A percentile compares a stretch with the other conserved stretches of the same genome.
phyloP scores from a whole-genome alignment of 2,888 invertebrate species.

The Biston betularia region DNA sequence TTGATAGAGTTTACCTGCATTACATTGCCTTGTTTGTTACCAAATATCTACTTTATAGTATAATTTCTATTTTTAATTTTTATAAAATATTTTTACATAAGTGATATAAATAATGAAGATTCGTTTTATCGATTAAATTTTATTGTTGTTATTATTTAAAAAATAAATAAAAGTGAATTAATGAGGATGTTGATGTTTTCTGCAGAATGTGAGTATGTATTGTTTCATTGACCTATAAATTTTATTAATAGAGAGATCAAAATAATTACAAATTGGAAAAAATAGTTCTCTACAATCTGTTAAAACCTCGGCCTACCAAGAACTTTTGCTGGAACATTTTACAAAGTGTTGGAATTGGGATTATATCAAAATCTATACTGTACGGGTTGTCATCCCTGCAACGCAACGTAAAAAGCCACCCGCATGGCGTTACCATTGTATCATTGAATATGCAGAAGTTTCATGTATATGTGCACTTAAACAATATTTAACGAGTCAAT shows the following conservation, averaged over 20 bases:
- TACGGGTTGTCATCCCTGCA: too few species aligned
- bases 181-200: not conserved
- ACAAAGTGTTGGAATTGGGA: too few species aligned
- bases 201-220: not conserved
- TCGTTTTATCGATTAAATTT: not conserved
- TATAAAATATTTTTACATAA: not conserved
- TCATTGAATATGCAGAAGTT: too few species aligned
- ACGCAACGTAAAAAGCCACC: too few species aligned
- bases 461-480: too few species aligned
- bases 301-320: too few species aligned
- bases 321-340: too few species aligned
- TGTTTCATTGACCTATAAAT: constrained; percentile 1
- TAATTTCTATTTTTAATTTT: not conserved
- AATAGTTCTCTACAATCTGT: too few species aligned
- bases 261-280: too few species aligned
- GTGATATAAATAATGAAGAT: constrained; percentile 2
- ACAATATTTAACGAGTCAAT: too few species aligned
- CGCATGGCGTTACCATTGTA: too few species aligned
- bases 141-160: not conserved
- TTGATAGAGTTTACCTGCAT: not conserved
- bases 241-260: not conserved
- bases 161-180: constrained; percentile 8
- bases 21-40: not conserved
- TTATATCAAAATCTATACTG: too few species aligned
- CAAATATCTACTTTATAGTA: not conserved